These are phyloP conservation scores for Phalacrocorax aristotelis DNA, from an alignment of 2,113 vertebrate species.

Conservation along the genomic window DNA sequence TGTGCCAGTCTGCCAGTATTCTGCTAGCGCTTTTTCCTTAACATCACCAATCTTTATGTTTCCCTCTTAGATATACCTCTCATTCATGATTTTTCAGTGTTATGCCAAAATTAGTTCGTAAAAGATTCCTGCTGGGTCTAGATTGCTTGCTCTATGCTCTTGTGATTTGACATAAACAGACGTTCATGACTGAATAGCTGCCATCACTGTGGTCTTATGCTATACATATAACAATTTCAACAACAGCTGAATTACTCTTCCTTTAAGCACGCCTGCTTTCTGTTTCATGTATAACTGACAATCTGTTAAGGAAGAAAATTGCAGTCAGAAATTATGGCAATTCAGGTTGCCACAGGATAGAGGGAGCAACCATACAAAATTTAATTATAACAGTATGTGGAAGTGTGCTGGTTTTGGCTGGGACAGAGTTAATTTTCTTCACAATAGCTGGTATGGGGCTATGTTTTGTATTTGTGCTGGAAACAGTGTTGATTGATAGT, in stretches of 20 bases:
- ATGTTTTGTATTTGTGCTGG: no score
- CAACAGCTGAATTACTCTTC: slow-evolving; percentile 10
- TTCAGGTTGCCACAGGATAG: slow-evolving; percentile 9
- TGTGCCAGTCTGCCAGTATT: neutral
- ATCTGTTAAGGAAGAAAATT: slow-evolving; percentile 26
- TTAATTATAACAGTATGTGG: slow-evolving; percentile 5
- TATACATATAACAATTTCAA: neutral
- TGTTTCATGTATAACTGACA: neutral
- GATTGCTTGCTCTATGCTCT: slow-evolving; percentile 13
- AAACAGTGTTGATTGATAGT: no score
- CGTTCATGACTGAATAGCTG: neutral
- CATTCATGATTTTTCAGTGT: neutral
- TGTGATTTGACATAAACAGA: slow-evolving; percentile 49
- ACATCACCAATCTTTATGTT: neutral
- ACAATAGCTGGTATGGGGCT: no score
- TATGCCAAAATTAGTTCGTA: slow-evolving; percentile 23
- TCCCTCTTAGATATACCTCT: neutral
- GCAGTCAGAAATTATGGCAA: slow-evolving; percentile 12
- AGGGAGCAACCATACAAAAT: neutral
- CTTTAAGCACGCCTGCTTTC: neutral
- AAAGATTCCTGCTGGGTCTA: neutral
- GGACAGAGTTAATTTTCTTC: no score
- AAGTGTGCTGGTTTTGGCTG: neutral
- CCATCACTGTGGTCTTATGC: neutral
- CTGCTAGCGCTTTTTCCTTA: neutral